Evolutionary conservation across 1,140 invertebrate genomes (phyloP).

Genomic region (Steinernema feltiae): DNA sequence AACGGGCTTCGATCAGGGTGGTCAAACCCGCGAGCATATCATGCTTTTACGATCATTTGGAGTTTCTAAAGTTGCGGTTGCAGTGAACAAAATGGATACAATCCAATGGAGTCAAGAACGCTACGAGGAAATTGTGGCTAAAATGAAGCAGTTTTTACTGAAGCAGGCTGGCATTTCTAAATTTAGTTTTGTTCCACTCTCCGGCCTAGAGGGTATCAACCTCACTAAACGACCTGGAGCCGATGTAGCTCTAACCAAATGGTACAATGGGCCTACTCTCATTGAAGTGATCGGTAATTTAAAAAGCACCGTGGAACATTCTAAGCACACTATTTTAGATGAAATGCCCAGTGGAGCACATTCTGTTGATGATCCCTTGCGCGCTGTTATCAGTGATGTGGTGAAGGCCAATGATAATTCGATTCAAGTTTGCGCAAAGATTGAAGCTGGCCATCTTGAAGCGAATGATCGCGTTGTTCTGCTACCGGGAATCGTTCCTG

Average conservation of each 20-base stretch:
- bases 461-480: constrained; percentile 79
- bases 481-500: constrained; percentile 75
- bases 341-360: constrained; percentile 70
- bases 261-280: constrained; percentile 78
- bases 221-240: constrained; percentile 69
- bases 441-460: constrained; percentile 82
- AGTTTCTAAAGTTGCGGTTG: constrained; percentile 71
- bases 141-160: constrained; percentile 80
- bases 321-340: constrained; percentile 32
- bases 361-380: constrained; percentile 77
- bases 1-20: constrained; percentile 91
- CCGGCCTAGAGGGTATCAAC: constrained; percentile 88
- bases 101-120: constrained; percentile 64
- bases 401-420: constrained; percentile 77
- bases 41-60: constrained; percentile 72
- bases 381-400: constrained; percentile 86
- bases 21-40: constrained; percentile 95
- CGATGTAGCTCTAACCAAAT: constrained; percentile 68
- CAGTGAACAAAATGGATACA: constrained; percentile 64
- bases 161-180: constrained; percentile 71
- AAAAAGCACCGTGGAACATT: not conserved
- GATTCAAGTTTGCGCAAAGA: constrained; percentile 76
- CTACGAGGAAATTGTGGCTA: constrained; percentile 78
- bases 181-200: constrained; percentile 86
- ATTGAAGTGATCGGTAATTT: constrained; percentile 72